Base-by-base conservation (phyloP, 2,113 vertebrate species). In the Crypturellus undulatus region DNA sequence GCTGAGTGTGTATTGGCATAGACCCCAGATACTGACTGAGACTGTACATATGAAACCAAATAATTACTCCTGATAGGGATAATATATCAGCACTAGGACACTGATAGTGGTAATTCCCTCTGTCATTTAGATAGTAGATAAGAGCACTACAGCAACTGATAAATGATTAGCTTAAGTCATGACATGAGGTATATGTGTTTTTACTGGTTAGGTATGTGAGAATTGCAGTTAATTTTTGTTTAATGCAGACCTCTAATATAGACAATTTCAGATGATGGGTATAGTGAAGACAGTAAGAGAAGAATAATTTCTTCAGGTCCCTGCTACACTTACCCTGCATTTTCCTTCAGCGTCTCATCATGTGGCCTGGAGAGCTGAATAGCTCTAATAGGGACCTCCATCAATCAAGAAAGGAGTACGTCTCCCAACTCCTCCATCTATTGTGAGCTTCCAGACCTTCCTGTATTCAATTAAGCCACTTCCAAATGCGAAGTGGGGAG, bases 121-220 rank as follows among this genome's bases (percentile, higher is more conserved):
- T 93, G 87, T 92, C 79, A 49, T 94, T 95, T 96, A 95, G 90
- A 93, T 86, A 80, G 63, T 38, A 84, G 95, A 91, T 88, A 94
- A 72, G 59, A 84, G 69, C 42, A 49, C 59, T 75, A 22, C 47
- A 90, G 76, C 28, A 77, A 84, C 69, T 94, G 88, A 93, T 81
- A 88, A 94, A 91, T 93, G 7, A 93, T 77, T 78, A 77, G 71
- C 69, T 80, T 52, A 77, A 85, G 25, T 84, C 51, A 24, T 49
- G 15, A 68, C 89, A 84, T 88, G 87, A 94, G 81, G 43, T 56
- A 62, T 22, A 70, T 93, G 21, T 87, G 59, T 70, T 45, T 91
- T 88, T 86, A 36, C 56, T 34, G 30, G 62, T 64, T 83, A 51
- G 65, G 42, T 75, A 56, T 91, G 70, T 84, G 77, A 85, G 52